Base-by-base conservation (phyloP, 1,140 invertebrate species). In the Nasonia giraulti region DNA sequence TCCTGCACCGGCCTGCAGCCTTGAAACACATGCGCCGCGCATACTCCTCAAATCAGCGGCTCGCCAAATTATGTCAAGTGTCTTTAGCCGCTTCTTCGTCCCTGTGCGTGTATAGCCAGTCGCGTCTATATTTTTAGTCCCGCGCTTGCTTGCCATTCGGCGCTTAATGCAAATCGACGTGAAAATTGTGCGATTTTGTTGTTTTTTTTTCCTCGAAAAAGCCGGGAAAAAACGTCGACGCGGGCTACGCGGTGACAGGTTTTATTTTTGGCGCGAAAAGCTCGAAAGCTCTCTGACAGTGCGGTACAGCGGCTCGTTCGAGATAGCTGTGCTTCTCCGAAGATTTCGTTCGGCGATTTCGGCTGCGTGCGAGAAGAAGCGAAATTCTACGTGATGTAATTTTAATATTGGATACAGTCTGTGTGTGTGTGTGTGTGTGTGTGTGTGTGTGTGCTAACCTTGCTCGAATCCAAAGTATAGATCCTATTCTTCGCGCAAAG, bases 1-100 rank as follows among this genome's bases (percentile, higher is more conserved):
- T 20, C 3, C 20, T 62, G 20, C 17, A 17, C 50, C n/a, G 10
- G 33, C 33, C 1, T 27, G 0, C 27, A 73, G 27, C 69, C 27
- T 31, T 37, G 69, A 73, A 73, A 73, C 27, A 37, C 40, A n/a
- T 23, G 12, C 33, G 33, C 7, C 33, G 7, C 7, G 55, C 27
- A 76, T 82, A 27, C 31, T 82, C 31, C 69, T 75, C 17, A 62
- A 62, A 83, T 77, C 55, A 68, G 8, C 69, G 73, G 14, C 23
- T 71, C 37, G 62, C 75, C 74, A 27, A 83, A 83, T 77, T 68
- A 77, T 83, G 75, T 77, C 62, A 68, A 83, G 74, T 83, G 50
- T 33, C 27, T 76, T 82, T 76, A 14, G 10, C 12, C 47, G 12
- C 40, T 4, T 10, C 40, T 40, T n/a, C n/a, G n/a, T n/a, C n/a